Evolutionary conservation across 1,140 invertebrate genomes (phyloP), one percentile per base, ranked within the genome.

Genomic region (Protaetia brevitarsis): DNA sequence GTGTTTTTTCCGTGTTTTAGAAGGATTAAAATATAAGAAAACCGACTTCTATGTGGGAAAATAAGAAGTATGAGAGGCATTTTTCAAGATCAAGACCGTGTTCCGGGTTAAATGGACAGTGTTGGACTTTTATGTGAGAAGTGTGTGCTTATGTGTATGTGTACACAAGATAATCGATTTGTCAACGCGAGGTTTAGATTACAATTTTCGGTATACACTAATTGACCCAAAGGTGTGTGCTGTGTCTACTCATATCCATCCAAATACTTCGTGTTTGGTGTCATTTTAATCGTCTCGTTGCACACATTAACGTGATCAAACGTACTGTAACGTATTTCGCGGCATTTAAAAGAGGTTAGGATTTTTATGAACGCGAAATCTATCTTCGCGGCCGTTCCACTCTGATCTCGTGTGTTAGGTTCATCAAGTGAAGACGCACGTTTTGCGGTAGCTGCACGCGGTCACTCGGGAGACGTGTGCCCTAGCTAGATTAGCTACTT

Each of bases 101-200:
- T 37, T 21, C 30, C 26, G 34, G 34, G 56, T 58, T 31, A 59
- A 63, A 64, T 57, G 56, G 57, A 28, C 19, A 23, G 31, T 51
- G 41, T 51, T 19, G 41, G 19, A 65, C 34, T 61, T 68, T 64
- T 65, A 45, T 59, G 61, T 68, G 66, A 68, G 37, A 63, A 66
- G 63, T 68, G 19, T 51, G 41, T 51, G 41, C 41, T 23, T 51
- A 51, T 51, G 41, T 51, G 41, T 51, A 51, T 51, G 19, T 66
- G 67, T 65, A 66, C 58, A 59, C 70, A 70, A 76, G 76, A 76
- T 78, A 78, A 78, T 78, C 76, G 76, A 78, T 78, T 77, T 78
- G 76, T 76, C 76, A 77, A 78, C 76, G 73, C 69, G 70, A 74
- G 72, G 73, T 76, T 77, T 77, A 77, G 74, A 77, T 77, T 77